These are phyloP conservation scores for Mormoops blainvillei DNA, from an alignment of 2,113 vertebrate species.

Conservation along the genomic window DNA sequence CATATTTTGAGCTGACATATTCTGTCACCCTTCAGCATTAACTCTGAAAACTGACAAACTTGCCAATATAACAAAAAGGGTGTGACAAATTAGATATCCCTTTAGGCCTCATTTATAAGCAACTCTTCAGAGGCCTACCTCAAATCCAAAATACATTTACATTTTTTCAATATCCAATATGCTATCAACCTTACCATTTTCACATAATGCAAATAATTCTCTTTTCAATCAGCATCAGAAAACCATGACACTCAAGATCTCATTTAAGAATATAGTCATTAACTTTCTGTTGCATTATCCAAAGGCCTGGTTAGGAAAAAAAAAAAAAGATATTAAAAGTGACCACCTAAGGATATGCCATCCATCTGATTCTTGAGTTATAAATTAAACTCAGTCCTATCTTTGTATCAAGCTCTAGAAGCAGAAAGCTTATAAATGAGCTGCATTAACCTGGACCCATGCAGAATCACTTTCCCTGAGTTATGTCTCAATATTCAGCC, in stretches of 20 bases:
- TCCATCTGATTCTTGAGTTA: neutral
- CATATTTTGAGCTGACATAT: neutral
- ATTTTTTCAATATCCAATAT: slow-evolving; percentile 5
- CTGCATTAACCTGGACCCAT: slow-evolving; percentile 34
- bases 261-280: neutral
- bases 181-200: neutral
- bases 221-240: neutral
- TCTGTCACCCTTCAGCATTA: neutral
- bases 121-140: neutral
- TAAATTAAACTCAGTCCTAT: slow-evolving; percentile 14
- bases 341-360: neutral
- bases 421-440: slow-evolving; percentile 52
- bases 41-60: slow-evolving; percentile 10
- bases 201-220: slow-evolving; percentile 15
- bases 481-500: slow-evolving; percentile 31
- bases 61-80: neutral
- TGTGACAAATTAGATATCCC: neutral
- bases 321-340: slow-evolving; percentile 34
- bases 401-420: slow-evolving; percentile 22
- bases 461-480: slow-evolving; percentile 29
- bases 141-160: neutral
- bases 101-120: neutral
- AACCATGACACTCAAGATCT: slow-evolving; percentile 13
- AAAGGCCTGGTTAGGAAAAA: neutral
- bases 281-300: neutral